Evolutionary conservation across 2,797 vertebrate genomes (phyloP).

Genomic region (Diplodus puntazzo): DNA sequence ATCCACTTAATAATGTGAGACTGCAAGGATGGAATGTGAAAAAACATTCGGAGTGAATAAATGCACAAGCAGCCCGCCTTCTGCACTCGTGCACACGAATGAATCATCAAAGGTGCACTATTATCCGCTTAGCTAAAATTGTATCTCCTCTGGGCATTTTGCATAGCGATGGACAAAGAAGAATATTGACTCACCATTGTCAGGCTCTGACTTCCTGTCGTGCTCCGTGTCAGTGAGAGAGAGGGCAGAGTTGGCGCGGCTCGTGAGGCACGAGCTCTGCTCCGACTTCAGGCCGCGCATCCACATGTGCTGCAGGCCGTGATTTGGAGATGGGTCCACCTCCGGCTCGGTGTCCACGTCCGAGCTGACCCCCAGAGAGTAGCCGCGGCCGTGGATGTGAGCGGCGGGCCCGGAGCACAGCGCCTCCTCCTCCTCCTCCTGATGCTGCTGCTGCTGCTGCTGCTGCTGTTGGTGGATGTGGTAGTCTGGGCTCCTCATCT

Average conservation of each 20-base stretch:
- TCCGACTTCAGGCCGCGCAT: constrained; percentile 96
- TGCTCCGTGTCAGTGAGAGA: constrained; percentile 99
- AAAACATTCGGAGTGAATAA: constrained; percentile 17
- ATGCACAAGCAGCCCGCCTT: constrained; percentile 4
- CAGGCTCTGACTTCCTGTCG: constrained; percentile 96
- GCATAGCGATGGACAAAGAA: constrained; percentile 25
- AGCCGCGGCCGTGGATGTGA: constrained; percentile 84
- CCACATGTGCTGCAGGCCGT: constrained; percentile 94
- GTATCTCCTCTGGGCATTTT: constrained; percentile 1
- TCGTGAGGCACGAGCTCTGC: constrained; percentile 96
- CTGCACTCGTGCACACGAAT: constrained; percentile 17
- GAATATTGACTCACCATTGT: constrained; percentile 90
- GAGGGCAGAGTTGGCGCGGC: constrained; percentile 95
- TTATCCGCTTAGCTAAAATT: constrained; percentile 2
- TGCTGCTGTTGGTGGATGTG: constrained; percentile 79
- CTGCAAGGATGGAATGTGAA: constrained; percentile 25
- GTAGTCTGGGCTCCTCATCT: constrained; percentile 91
- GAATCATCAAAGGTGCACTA: constrained; percentile 35
- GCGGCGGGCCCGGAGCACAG: constrained; percentile 80
- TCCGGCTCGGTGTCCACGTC: constrained; percentile 96
- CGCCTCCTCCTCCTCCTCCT: constrained; percentile 84
- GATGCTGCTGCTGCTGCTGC: constrained; percentile 74
- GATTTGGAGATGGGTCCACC: constrained; percentile 92
- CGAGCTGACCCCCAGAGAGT: constrained; percentile 91
- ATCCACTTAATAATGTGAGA: constrained; percentile 28